Percentiles rank a stretch among this genome's conserved stretches.
Evolutionary conservation across 2,797 vertebrate genomes (phyloP).

Genomic region (Gallirallus australis): DNA sequence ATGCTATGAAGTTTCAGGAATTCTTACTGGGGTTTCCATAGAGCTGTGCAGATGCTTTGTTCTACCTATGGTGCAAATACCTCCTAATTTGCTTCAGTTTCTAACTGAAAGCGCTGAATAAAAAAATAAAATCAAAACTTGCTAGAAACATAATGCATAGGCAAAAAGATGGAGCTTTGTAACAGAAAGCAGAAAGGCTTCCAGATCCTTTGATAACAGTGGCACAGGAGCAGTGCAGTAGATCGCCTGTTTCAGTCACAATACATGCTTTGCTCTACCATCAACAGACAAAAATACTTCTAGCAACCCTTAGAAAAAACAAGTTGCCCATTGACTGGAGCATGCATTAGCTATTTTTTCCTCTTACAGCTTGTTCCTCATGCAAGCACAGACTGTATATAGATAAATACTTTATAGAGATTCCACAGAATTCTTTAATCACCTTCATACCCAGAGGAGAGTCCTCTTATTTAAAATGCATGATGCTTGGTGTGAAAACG

Average conservation of each 20-base stretch:
- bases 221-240: background rate
- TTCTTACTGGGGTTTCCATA: conserved; percentile 52
- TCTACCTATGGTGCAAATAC: conserved; percentile 21
- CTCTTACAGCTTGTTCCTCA: background rate
- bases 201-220: background rate
- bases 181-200: background rate
- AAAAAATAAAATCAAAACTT: background rate
- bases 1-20: conserved; percentile 33
- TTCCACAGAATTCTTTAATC: background rate
- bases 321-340: background rate
- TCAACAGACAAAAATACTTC: background rate
- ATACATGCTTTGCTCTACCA: background rate
- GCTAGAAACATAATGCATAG: background rate
- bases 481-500: background rate
- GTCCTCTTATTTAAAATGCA: background rate
- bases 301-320: background rate
- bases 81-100: conserved; percentile 15
- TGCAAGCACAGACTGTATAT: background rate
- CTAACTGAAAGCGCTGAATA: background rate
- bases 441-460: background rate
- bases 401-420: background rate
- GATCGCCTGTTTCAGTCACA: background rate
- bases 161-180: background rate
- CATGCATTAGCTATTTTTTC: background rate
- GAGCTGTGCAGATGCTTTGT: conserved; percentile 43